Evolutionary conservation across 2,888 invertebrate species (phyloP).

Genomic region (Prosopocoilus inquinatus): DNA sequence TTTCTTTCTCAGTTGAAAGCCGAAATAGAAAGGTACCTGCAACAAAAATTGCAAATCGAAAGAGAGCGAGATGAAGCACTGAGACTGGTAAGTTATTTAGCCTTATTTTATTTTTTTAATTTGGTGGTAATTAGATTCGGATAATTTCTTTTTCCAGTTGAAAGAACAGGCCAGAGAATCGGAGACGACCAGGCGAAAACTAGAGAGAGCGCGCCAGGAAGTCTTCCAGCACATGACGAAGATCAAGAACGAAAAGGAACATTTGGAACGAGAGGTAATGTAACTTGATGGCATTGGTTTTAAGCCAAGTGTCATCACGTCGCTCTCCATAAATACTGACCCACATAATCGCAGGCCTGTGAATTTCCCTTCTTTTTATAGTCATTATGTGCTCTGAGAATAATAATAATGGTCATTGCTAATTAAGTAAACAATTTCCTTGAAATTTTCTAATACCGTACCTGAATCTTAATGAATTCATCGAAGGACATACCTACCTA

Average conservation of each 20-base stretch:
- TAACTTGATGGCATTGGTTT: too few relatives aligned
- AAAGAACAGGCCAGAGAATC: constrained; percentile 59
- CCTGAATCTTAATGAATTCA: too few relatives aligned
- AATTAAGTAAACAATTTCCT: too few relatives aligned
- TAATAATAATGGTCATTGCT: too few relatives aligned
- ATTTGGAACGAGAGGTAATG: constrained; percentile 57
- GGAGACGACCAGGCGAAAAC: constrained; percentile 55
- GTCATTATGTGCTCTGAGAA: too few relatives aligned
- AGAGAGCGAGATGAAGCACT: constrained; percentile 52
- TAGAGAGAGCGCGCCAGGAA: constrained; percentile 59
- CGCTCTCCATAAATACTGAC: too few relatives aligned
- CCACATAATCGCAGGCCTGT: too few relatives aligned
- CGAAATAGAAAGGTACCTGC: constrained; percentile 52
- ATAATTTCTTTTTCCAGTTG: constrained; percentile 44
- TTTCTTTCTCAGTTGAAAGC: constrained; percentile 48
- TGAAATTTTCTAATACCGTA: too few relatives aligned
- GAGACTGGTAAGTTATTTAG: constrained; percentile 45
- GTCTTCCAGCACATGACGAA: constrained; percentile 59
- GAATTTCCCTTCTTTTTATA: too few relatives aligned
- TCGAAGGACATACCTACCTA: too few relatives aligned
- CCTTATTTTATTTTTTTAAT: constrained; percentile 2
- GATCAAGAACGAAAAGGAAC: constrained; percentile 58
- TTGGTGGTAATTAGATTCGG: not conserved
- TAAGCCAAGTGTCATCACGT: too few relatives aligned
- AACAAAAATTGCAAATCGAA: constrained; percentile 51